Conservation (phyloP, 2,888 invertebrate species). For the Caenorhabditis sp. region DNA sequence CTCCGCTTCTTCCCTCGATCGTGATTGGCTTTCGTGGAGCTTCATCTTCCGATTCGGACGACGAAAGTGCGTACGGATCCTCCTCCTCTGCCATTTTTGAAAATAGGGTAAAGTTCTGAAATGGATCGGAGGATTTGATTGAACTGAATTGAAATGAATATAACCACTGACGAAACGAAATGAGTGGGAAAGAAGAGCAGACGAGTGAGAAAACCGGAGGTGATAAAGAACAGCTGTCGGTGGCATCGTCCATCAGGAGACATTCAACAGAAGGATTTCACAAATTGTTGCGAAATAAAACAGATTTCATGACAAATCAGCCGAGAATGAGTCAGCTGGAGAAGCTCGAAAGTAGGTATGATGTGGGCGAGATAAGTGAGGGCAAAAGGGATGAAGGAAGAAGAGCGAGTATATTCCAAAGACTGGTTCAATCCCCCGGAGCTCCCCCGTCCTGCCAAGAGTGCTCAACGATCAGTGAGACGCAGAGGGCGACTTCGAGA, state of each 20-base stretch:
- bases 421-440: constrained; percentile 36
- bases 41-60: constrained; percentile 77
- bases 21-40: constrained; percentile 74
- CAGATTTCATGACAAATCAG: neutral
- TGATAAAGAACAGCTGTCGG: constrained; percentile 42
- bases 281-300: constrained; percentile 16
- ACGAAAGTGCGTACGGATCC: constrained; percentile 78
- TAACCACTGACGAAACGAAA: constrained; percentile 3
- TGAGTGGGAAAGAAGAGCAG: neutral
- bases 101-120: neutral
- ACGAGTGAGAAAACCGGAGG: constrained; percentile 8
- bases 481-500: constrained; percentile 31
- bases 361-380: constrained; percentile 13
- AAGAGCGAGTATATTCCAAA: constrained; percentile 22
- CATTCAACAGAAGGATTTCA: neutral
- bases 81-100: constrained; percentile 73
- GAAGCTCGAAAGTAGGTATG: constrained; percentile 3
- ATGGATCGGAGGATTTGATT: neutral
- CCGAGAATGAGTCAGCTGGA: neutral
- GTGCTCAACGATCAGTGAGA: constrained; percentile 34
- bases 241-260: constrained; percentile 31
- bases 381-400: constrained; percentile 1
- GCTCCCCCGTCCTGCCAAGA: constrained; percentile 6
- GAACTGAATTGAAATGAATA: neutral
- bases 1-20: constrained; percentile 73